A percentile compares a stretch with the other conserved stretches of the same genome.
These are phyloP conservation scores for Sebastes vulpes DNA, from an alignment of 2,797 vertebrate genomes.

Conservation along the genomic window DNA sequence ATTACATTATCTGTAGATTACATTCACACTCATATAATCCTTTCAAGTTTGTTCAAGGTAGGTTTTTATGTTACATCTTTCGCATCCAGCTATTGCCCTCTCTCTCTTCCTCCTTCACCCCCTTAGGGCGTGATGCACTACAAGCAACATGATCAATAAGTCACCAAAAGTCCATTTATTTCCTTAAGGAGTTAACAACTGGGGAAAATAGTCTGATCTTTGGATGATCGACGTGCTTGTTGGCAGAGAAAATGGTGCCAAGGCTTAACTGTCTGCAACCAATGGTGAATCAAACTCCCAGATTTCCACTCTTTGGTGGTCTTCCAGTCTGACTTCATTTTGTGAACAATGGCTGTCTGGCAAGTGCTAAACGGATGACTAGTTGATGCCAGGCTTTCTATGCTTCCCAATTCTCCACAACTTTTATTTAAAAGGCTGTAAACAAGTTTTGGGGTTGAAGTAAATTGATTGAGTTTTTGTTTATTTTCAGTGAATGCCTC, in stretches of 20 bases:
- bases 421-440: not conserved
- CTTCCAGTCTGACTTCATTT: not conserved
- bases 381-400: not conserved
- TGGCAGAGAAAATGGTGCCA: not conserved
- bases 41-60: not conserved
- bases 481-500: conserved; percentile 8
- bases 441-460: not conserved
- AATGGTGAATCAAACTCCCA: not conserved
- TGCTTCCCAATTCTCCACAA: not conserved
- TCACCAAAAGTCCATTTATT: not conserved
- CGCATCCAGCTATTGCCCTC: not conserved
- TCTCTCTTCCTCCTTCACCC: not conserved
- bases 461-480: conserved; percentile 10
- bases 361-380: not conserved
- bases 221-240: not conserved
- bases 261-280: not conserved
- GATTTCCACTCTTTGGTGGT: not conserved
- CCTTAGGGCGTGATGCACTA: not conserved
- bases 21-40: not conserved
- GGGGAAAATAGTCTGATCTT: not conserved
- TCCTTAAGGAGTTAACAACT: not conserved
- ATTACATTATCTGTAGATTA: not conserved
- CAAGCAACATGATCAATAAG: conserved; percentile 9
- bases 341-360: not conserved
- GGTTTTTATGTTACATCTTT: not conserved